Base-by-base conservation (phyloP, 2,797 vertebrate species). In the Anguilla anguilla region DNA sequence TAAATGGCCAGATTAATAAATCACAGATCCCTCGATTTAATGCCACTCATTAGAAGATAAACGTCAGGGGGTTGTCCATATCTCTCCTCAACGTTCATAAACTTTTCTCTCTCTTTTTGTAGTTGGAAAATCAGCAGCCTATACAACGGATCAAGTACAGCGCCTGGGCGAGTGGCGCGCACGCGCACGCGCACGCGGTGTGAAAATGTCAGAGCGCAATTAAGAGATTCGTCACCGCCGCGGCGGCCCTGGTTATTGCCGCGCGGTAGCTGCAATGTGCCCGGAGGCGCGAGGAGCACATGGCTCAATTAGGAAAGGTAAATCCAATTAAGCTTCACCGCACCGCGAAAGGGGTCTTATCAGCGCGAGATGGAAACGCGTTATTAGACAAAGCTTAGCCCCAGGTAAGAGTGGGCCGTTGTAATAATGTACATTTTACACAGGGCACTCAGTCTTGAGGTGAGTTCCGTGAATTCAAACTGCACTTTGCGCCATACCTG, bases 181-280 rank as follows among this genome's bases (percentile, higher is more conserved):
- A 11, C 35, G 2, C 55, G 55, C 55, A 13, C 53, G 7, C 53
- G 11, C 11, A 11, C n/a, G 13, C 72, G 11, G 72, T 77, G 72
- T 77, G 31, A 39, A 97, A 97, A 97, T 96, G 96, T 97, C 96
- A 95, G 93, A 83, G 86, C 90, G 90, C 93, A 89, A 87, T 90
- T 90, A 79, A 85, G 91, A 94, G 90, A 91, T 93, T 89, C 87
- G 87, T 86, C 93, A 91, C 90, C 88, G 86, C 90, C 87, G 88
- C 90, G 90, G 88, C 91, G 89, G 72, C 88, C 9, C 92, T 90
- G 86, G 89, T 91, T 91, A 92, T 92, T 89, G 91, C 91, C 92
- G 92, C 87, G 86, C 91, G 13, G 88, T 91, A 90, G 91, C 87
- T 90, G 83, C 86, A 87, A 85, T 88, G 6, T 77, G 86, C 94